phyloP scores from a whole-genome alignment of 2,797 vertebrate species.

The Glossophaga mutica region DNA sequence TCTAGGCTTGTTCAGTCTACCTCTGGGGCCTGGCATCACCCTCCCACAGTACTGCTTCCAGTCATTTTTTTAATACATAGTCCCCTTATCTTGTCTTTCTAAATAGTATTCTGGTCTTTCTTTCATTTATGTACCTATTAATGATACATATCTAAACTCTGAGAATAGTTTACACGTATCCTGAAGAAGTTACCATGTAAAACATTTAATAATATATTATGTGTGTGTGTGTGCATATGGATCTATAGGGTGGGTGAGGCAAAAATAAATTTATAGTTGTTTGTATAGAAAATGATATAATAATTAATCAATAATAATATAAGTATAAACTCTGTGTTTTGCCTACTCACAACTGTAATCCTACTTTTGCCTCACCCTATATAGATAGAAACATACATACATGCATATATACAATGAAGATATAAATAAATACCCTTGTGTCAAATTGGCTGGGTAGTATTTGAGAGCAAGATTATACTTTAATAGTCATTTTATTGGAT shows the following conservation, averaged over 20 bases:
- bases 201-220: background rate
- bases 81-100: background rate
- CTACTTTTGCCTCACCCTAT: background rate
- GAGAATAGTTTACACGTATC: background rate
- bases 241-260: background rate
- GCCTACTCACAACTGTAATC: background rate
- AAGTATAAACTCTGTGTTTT: background rate
- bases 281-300: background rate
- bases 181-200: background rate
- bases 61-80: background rate
- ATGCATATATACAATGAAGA: background rate
- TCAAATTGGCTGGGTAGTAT: background rate
- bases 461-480: background rate
- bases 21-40: background rate
- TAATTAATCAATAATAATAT: background rate
- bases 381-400: background rate
- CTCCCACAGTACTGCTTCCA: rapidly evolving
- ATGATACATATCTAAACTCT: background rate
- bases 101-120: background rate
- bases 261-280: background rate
- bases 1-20: background rate
- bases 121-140: background rate
- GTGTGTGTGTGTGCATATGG: background rate
- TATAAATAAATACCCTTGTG: background rate
- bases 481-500: background rate